Conservation (phyloP, 2,888 invertebrate species). For the Melieria picta region DNA sequence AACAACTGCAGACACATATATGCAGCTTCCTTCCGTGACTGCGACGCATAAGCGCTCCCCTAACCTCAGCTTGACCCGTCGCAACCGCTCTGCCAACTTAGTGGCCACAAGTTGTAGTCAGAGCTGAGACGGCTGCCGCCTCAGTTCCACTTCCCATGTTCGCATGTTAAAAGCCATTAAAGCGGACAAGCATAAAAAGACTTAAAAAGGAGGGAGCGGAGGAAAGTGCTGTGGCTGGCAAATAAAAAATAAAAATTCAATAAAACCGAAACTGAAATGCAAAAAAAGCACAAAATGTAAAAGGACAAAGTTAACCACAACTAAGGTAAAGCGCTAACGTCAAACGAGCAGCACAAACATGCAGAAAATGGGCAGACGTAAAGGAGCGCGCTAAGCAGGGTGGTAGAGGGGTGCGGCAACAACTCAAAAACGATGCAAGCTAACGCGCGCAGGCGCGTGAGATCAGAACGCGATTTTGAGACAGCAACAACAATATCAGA, state of each 20-base stretch:
- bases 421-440: conserved; percentile 38
- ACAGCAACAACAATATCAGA: not conserved
- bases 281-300: conserved; percentile 9
- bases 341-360: conserved; percentile 24
- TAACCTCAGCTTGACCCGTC: conserved; percentile 27
- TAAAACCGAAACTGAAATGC: conserved; percentile 39
- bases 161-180: conserved; percentile 50
- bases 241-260: conserved; percentile 44
- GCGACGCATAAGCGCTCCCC: conserved; percentile 28
- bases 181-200: conserved; percentile 20
- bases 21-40: conserved; percentile 34
- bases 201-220: conserved; percentile 21
- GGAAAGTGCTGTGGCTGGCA: conserved; percentile 7
- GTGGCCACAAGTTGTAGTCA: not conserved
- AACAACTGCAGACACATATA: conserved; percentile 50
- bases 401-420: no score
- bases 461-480: conserved; percentile 56
- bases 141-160: conserved; percentile 29
- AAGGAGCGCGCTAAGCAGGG: not conserved
- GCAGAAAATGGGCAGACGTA: conserved; percentile 18
- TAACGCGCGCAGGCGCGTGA: conserved; percentile 53
- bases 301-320: not conserved
- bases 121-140: not conserved
- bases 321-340: conserved; percentile 21
- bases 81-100: not conserved